Base-by-base conservation (phyloP, 1,140 invertebrate species). In the Ceratosolen solmsi region DNA sequence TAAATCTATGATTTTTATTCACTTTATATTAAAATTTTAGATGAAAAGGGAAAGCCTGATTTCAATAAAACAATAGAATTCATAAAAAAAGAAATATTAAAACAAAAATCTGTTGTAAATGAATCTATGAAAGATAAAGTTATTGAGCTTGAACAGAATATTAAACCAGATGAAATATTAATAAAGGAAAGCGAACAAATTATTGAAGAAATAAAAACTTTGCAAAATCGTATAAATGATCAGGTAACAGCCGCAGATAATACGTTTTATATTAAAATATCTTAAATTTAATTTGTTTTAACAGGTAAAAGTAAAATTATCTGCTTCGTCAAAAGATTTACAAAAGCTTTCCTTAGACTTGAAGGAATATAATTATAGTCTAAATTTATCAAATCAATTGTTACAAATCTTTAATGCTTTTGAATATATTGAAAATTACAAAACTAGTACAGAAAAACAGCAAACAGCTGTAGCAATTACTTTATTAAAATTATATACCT, bases 281-380 rank as follows among this genome's bases (percentile, higher is more conserved):
- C 5, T 25, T 58, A 60, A 33, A 76, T 63, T 58, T 49, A 68
- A 36, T n/a, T 68, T 68, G 3, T 11, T 65, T 60, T 63, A 60
- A 49, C n/a, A 93, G 88, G 92, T 93, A n/a, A 93, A 93, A 87
- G 90, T 92, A 73, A 92, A 94, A 85, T 89, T 95, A 63, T 85
- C 91, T 8, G 91, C 92, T 78, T 93, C 93, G 0, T 92, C 92
- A 15, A 91, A 92, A 68, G 93, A 93, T 84, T 88, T 94, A 82
- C 88, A 93, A 73, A 89, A 89, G 82, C 87, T 94, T 38, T 89
- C 92, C 13, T 87, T 91, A 77, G 90, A 93, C 65, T 86, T 94
- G 51, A 88, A 93, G 83, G 91, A 91, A 75, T 89, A 92, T 0
- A 92, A 92, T 33, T 92, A 92, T 84, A 90, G 91, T 81, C 75